A percentile compares a stretch with the other conserved stretches of the same genome.
Conservation (phyloP, 1,140 invertebrate genomes). For the Dryas iulia region DNA sequence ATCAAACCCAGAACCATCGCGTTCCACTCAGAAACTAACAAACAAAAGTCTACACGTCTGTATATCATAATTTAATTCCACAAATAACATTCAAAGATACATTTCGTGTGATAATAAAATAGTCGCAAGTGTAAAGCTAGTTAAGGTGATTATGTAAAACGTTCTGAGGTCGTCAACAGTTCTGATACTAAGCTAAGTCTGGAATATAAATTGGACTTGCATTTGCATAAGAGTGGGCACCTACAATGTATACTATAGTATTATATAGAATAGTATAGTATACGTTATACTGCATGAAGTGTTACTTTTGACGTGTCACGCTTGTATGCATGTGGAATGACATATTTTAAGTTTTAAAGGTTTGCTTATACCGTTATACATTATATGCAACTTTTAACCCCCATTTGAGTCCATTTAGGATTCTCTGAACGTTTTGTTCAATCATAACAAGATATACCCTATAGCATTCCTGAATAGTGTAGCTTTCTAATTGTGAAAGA, state of each 20-base stretch:
- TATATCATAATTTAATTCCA: neutral
- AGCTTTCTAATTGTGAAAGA: too few species aligned
- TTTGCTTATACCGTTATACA: too few species aligned
- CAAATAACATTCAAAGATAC: neutral
- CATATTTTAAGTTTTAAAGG: too few species aligned
- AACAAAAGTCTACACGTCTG: too few species aligned
- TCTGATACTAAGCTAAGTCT: neutral
- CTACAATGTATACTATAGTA: neutral
- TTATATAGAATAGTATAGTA: neutral
- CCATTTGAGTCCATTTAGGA: too few species aligned
- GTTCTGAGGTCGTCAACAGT: neutral
- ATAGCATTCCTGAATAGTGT: too few species aligned
- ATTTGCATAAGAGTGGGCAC: neutral
- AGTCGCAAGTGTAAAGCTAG: neutral
- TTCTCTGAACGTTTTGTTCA: too few species aligned
- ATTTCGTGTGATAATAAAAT: neutral
- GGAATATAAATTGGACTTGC: neutral
- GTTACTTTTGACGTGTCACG: neutral
- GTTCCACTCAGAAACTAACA: too few species aligned
- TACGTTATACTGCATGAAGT: neutral
- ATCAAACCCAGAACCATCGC: too few species aligned
- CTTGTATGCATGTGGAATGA: neutral
- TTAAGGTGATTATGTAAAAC: conserved; percentile 1
- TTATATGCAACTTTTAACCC: too few species aligned
- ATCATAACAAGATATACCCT: too few species aligned